phyloP scores from a whole-genome alignment of 1,140 invertebrate genomes.

The Onthophagus taurus region DNA sequence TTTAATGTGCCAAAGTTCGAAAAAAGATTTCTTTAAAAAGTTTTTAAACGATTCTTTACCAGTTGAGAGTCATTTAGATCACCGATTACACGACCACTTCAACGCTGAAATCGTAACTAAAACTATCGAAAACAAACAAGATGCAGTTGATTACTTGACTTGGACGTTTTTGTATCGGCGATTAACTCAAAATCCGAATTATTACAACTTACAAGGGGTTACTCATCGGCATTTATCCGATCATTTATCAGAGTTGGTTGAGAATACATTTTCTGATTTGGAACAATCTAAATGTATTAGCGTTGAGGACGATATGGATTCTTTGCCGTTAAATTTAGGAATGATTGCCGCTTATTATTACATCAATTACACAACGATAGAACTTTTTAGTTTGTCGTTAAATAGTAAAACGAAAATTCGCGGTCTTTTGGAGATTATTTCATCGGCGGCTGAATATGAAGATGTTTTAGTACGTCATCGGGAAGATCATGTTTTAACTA shows the following conservation, averaged over 20 bases:
- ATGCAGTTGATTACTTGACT: slow-evolving; percentile 98
- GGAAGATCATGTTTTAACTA: slow-evolving; percentile 83
- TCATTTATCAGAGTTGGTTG: slow-evolving; percentile 96
- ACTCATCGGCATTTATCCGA: slow-evolving; percentile 96
- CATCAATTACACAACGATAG: slow-evolving; percentile 99
- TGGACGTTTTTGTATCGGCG: slow-evolving; percentile 98
- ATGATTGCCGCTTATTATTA: slow-evolving; percentile 99
- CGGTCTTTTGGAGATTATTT: slow-evolving; percentile 95
- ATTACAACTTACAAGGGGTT: slow-evolving; percentile 95
- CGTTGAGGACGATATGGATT: slow-evolving; percentile 97
- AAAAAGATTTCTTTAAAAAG: slow-evolving; percentile 99
- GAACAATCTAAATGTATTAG: slow-evolving; percentile 98
- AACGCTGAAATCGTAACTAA: slow-evolving; percentile 99
- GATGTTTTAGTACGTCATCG: slow-evolving; percentile 88
- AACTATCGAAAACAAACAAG: slow-evolving; percentile 99
- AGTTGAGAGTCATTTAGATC: slow-evolving; percentile 96
- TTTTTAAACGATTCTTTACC: slow-evolving; percentile 96
- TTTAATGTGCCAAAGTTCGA: slow-evolving; percentile 92
- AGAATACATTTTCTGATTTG: slow-evolving; percentile 89
- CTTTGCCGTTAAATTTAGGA: slow-evolving; percentile 90
- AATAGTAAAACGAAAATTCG: slow-evolving; percentile 97
- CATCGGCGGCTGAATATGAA: slow-evolving; percentile 94
- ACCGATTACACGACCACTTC: slow-evolving; percentile 96
- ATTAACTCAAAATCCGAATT: slow-evolving; percentile 98
- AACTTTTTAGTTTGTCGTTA: slow-evolving; percentile 93